These are phyloP conservation scores for Cnemophilus loriae DNA, from an alignment of 2,113 vertebrate genomes.

Conservation along the genomic window DNA sequence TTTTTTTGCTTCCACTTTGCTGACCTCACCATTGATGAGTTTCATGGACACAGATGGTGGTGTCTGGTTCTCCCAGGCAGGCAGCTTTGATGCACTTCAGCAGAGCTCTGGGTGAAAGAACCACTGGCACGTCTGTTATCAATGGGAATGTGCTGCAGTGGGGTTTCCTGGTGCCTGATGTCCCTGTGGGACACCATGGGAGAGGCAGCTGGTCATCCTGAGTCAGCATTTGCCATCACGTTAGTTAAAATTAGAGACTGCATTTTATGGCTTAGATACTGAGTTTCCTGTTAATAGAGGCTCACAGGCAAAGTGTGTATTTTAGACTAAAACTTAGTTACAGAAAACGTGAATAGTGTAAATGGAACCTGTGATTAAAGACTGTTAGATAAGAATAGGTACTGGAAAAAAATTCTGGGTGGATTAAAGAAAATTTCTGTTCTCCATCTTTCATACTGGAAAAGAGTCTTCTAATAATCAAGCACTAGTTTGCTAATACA, in stretches of 20 bases:
- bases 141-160: background rate
- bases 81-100: background rate
- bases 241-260: background rate
- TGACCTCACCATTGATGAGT: background rate
- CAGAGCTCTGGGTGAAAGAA: background rate
- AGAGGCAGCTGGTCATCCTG: background rate
- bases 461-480: background rate
- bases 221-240: background rate
- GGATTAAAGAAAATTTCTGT: background rate
- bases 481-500: background rate
- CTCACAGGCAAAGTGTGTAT: background rate
- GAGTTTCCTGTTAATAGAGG: background rate
- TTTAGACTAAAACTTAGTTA: background rate
- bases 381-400: background rate
- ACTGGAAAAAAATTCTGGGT: background rate
- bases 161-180: background rate
- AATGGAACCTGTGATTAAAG: background rate
- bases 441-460: background rate
- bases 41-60: background rate
- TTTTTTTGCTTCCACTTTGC: background rate
- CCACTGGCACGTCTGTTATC: background rate
- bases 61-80: background rate
- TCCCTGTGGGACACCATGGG: background rate
- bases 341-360: background rate
- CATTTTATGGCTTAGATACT: background rate